Base-by-base conservation (phyloP, 1,140 invertebrate genomes). In the Drosophila nigrodunni region DNA sequence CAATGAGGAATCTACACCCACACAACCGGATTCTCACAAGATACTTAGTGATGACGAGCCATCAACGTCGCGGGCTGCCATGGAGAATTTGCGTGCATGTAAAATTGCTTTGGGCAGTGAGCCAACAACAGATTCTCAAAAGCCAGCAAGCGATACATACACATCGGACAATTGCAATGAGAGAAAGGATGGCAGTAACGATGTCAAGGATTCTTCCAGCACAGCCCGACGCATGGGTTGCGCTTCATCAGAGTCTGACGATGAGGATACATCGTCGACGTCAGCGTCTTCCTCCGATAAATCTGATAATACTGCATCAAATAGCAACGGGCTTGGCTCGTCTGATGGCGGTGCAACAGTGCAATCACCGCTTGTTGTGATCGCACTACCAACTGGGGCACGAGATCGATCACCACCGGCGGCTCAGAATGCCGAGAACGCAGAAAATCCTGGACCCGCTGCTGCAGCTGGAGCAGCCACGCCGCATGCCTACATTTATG, bases 241-340 rank as follows among this genome's bases (percentile, higher is more conserved):
- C 41, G 35, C 30, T 2, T 65, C 44, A 1, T 82, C 80, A 2
- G 82, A 88, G 15, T 82, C 79, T 6, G 85, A 88, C 8, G 80
- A 88, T 65, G 85, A 85, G 58, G 85, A 88, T 37, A 85, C 85
- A 3, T 85, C 86, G 2, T 85, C 85, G 4, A 80, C 74, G 7
- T 88, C 82, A 2, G 73, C 79, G 11, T 82, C 79, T n/a, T 88
- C 83, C 34, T 83, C 85, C 9, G 83, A 87, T 46, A 88, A 82
- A 43, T 80, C 74, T 0, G 82, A 87, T 11, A 67, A 15, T 50
- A 39, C 52, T 4, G 7, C 66, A 2, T 39, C 62, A 9, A 68
- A 41, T 18, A 71, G 73, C 39, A 82, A 71, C 50, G 77, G 65
- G 3, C 71, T 77, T 7, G 79, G 59, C 47, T 70, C 68, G 43